A percentile compares a stretch with the other conserved stretches of the same genome.
Evolutionary conservation across 2,113 vertebrate species (phyloP).

Genomic region (Pteronura brasiliensis): DNA sequence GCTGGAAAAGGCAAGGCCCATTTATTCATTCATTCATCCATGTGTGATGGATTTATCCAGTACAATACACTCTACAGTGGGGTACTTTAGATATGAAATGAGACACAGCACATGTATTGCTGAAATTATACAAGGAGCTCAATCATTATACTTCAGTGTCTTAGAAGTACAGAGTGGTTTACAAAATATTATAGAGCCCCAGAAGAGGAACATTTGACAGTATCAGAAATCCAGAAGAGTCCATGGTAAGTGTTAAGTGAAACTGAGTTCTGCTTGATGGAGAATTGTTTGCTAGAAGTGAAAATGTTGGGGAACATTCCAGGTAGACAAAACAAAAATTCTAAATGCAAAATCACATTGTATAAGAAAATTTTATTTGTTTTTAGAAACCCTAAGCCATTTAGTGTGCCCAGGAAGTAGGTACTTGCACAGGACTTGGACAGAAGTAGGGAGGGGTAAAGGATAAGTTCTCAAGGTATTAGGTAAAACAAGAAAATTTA

Average conservation of each 20-base stretch:
- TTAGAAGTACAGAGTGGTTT: not conserved
- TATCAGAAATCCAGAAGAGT: not conserved
- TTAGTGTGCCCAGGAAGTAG: not conserved
- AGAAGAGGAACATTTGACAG: not conserved
- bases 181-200: not conserved
- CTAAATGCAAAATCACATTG: not conserved
- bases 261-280: not conserved
- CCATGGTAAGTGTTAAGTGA: not conserved
- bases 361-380: not conserved
- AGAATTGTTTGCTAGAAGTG: not conserved
- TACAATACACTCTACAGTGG: not conserved
- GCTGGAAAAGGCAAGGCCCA: not conserved
- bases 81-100: not conserved
- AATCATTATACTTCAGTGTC: not conserved
- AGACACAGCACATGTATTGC: not conserved
- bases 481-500: not conserved
- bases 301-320: not conserved
- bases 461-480: not conserved
- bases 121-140: not conserved
- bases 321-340: not conserved
- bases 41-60: not conserved
- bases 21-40: not conserved
- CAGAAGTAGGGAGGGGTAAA: not conserved
- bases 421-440: not conserved
- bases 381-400: not conserved